These are phyloP conservation scores for Microcebus lehilahytsara DNA, from an alignment of 2,113 vertebrate genomes.

Conservation along the genomic window DNA sequence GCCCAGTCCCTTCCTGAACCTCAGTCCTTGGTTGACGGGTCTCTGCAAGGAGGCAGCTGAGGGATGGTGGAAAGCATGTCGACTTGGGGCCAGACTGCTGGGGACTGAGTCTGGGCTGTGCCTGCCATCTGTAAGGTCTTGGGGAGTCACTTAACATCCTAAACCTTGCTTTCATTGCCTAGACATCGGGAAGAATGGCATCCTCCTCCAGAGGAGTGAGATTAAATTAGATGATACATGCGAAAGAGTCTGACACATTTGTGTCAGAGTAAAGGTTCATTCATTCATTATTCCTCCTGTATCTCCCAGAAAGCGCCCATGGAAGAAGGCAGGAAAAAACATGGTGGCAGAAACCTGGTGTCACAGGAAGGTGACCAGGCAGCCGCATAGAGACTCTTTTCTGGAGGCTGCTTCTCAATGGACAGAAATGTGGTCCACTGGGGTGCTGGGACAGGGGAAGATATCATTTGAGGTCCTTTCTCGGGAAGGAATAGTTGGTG, in stretches of 20 bases:
- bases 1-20: background rate
- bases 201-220: background rate
- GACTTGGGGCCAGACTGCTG: rapidly evolving
- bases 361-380: background rate
- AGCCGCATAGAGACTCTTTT: background rate
- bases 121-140: background rate
- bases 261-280: background rate
- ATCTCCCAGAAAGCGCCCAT: background rate
- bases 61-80: background rate
- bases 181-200: background rate
- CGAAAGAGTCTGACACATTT: background rate
- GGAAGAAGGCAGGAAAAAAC: background rate
- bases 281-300: background rate
- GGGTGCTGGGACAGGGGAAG: background rate
- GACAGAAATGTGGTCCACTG: background rate
- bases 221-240: background rate
- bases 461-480: background rate
- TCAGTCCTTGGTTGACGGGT: too few species aligned
- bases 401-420: background rate
- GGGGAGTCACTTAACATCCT: background rate
- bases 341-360: background rate
- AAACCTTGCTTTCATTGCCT: background rate
- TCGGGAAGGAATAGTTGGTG: background rate
- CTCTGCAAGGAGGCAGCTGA: background rate
- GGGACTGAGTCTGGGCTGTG: background rate